phyloP scores from a whole-genome alignment of 2,888 invertebrate species.

The Desoria tigrina region DNA sequence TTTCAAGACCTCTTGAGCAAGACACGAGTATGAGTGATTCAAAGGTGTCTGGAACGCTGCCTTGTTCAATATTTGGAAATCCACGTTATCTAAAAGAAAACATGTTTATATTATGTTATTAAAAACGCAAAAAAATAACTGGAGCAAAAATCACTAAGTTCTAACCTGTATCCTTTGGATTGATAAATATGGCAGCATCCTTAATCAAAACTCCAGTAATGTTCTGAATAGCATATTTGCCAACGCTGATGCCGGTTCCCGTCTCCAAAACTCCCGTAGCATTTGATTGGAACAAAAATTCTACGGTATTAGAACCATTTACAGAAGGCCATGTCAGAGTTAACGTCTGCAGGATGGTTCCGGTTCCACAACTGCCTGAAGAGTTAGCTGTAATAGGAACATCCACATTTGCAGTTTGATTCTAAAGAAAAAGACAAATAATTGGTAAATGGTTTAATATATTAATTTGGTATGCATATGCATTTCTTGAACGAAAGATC shows the following conservation, averaged over 20 bases:
- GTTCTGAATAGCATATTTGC: constrained; percentile 36
- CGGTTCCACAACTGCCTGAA: constrained; percentile 57
- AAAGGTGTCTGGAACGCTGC: constrained; percentile 65
- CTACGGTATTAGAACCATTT: constrained; percentile 53
- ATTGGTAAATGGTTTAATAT: not conserved
- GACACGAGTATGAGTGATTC: constrained; percentile 73
- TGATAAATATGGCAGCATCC: not conserved
- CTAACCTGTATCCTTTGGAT: not conserved
- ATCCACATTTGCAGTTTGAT: constrained; percentile 24
- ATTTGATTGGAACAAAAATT: constrained; percentile 59
- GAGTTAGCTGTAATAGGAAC: constrained; percentile 54
- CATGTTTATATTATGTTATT: not conserved
- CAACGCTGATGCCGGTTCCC: constrained; percentile 22
- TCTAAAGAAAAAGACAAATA: constrained; percentile 18
- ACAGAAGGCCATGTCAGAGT: constrained; percentile 57
- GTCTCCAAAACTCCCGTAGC: constrained; percentile 38
- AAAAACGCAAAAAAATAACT: constrained; percentile 23
- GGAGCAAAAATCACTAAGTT: not conserved
- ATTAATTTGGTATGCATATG: no score
- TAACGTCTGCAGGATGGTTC: constrained; percentile 57
- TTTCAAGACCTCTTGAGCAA: constrained; percentile 63
- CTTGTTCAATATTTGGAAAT: constrained; percentile 58
- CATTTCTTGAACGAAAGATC: not conserved
- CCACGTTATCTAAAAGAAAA: constrained; percentile 54
- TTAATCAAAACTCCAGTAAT: constrained; percentile 18